Evolutionary conservation across 1,140 invertebrate genomes (phyloP).

Genomic region (Diplogasteroides magnus): DNA sequence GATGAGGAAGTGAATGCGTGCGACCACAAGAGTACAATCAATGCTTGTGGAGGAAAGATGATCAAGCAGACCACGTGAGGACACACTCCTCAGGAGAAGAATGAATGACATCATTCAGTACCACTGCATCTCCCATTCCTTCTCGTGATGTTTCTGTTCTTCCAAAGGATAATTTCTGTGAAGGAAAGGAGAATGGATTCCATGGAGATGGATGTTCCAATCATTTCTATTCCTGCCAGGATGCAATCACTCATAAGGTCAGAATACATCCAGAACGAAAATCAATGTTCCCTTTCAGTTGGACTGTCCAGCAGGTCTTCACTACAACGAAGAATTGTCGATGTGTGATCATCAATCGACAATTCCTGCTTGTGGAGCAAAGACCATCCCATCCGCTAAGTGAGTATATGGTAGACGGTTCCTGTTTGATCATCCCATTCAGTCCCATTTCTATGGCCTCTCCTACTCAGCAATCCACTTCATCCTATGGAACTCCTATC

Average conservation of each 20-base stretch:
- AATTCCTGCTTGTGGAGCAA: conserved; percentile 7
- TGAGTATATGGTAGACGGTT: not conserved
- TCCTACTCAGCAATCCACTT: no score
- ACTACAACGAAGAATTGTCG: not conserved
- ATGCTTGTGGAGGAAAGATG: not conserved
- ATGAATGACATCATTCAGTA: not conserved
- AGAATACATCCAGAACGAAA: not conserved
- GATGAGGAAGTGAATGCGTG: not conserved
- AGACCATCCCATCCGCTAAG: not conserved
- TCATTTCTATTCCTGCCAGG: not conserved
- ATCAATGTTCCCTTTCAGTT: no score
- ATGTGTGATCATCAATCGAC: not conserved
- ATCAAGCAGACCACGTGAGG: not conserved
- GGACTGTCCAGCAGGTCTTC: not conserved
- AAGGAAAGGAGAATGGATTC: not conserved
- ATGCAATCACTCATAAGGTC: not conserved
- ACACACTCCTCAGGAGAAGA: not conserved
- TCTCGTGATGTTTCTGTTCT: not conserved
- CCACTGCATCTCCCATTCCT: not conserved
- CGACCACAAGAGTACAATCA: not conserved
- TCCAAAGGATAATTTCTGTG: not conserved
- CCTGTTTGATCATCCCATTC: no score
- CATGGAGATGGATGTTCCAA: not conserved
- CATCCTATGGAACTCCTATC: no score
- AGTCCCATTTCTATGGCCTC: no score